Conservation (phyloP, 2,797 vertebrate species). For the Emys orbicularis region DNA sequence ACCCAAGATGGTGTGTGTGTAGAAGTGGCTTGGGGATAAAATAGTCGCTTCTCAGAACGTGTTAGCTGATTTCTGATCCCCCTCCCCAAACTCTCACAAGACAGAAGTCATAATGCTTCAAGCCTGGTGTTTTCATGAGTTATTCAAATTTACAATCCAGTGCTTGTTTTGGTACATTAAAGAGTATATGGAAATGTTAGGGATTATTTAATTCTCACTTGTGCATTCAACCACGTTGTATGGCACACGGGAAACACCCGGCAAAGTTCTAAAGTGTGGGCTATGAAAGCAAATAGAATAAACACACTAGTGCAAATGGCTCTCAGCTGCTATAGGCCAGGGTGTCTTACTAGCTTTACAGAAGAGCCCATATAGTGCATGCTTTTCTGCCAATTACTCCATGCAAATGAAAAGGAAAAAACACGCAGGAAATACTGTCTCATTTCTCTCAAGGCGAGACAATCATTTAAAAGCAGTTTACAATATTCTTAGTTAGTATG, state of each 20-base stretch:
- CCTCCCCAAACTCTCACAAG: background rate
- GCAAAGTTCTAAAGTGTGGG: background rate
- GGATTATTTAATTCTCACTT: background rate
- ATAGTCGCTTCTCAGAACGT: background rate
- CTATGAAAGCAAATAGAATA: background rate
- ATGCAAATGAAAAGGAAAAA: background rate
- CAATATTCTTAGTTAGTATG: background rate
- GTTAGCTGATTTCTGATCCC: background rate
- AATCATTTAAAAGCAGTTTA: background rate
- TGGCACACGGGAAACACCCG: background rate
- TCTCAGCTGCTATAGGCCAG: background rate
- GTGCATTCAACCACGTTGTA: background rate
- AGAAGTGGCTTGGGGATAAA: background rate
- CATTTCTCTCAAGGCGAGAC: background rate
- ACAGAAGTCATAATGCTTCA: background rate
- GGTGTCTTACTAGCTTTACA: background rate
- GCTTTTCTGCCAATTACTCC: background rate
- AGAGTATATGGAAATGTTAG: background rate
- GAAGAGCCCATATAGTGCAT: background rate
- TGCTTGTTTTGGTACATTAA: background rate
- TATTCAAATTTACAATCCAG: background rate
- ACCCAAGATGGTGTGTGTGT: background rate
- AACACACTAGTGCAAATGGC: background rate
- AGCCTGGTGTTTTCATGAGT: background rate
- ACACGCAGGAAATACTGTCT: background rate